Conservation (phyloP, 2,797 vertebrate species). For the Staurois parvus region DNA sequence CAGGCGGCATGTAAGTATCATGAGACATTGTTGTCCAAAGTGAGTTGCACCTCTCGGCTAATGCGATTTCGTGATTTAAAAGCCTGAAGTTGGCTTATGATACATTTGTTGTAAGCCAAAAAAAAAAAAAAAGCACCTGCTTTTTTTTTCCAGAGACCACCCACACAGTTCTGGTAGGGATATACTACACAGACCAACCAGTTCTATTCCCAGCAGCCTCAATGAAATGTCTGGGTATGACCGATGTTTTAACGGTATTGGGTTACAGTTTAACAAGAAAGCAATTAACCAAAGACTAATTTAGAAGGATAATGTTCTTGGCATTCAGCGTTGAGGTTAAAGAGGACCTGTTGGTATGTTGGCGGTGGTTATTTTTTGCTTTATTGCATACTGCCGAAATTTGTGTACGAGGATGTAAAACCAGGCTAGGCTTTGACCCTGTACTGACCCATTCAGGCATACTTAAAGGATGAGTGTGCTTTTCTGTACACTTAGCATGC, state of each 20-base stretch:
- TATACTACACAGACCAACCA: not conserved
- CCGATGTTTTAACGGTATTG: not conserved
- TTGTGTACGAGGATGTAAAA: not conserved
- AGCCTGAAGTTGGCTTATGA: not conserved
- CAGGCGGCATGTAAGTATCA: not conserved
- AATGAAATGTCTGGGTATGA: not conserved
- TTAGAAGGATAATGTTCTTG: not conserved
- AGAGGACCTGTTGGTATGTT: not conserved
- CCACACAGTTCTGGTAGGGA: not conserved
- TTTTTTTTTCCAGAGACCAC: not conserved
- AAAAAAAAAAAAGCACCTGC: not conserved
- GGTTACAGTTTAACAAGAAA: conserved; percentile 7
- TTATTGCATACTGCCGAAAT: not conserved
- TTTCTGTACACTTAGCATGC: too few species aligned
- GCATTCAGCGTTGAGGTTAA: not conserved
- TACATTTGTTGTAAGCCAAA: not conserved
- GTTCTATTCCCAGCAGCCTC: not conserved
- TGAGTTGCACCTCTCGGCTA: not conserved
- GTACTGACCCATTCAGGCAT: not conserved
- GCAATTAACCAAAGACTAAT: not conserved
- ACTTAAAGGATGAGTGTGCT: not conserved
- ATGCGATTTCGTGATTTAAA: not conserved
- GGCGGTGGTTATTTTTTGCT: not conserved
- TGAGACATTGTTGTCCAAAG: not conserved
- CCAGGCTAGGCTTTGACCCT: not conserved